Base-by-base conservation (phyloP, 2,797 vertebrate species). In the Karalla daura region DNA sequence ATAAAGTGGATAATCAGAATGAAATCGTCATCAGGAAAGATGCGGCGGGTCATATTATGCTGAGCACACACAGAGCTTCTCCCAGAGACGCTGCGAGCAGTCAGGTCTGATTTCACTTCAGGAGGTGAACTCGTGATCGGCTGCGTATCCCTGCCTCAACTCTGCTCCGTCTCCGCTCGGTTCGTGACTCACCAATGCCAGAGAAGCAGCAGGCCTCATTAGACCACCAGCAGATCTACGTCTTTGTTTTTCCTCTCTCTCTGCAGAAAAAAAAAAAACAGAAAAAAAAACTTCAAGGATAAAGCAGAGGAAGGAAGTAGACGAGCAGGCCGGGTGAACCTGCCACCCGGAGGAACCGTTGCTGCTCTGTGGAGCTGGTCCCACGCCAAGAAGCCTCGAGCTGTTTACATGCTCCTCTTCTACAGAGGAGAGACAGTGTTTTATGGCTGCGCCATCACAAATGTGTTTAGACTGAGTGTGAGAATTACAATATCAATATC, bases 321-420 rank as follows among this genome's bases (percentile, higher is more conserved):
- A 59, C 63, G 65, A 54, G 30, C 33, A 65, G 33, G 70, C 27
- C 13, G 46, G 55, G 61, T 43, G 50, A 82, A 47, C 28, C 12
- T 40, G 24, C 43, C 46, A 70, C 36, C 63, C 15, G 43, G 33
- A 74, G 63, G 55, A 30, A 23, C 40, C 61, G 9, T 18, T n/a
- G 12, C 5, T 25, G 27, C 47, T 72, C 52, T 51, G 9, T 33
- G 63, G 54, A 54, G 45, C 3, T 74, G 71, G 63, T 70, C 59
- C 41, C 7, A 17, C 18, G 78, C 71, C 63, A 85, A 73, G 36
- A 37, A 36, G 66, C 80, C 63, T 45, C 18, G 50, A 83, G 80
- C 72, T 75, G 43, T 75, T 85, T 82, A 35, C 63, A 64, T 37
- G 25, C 28, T 58, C 41, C 28, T 67, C 32, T 21, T 76, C 28